Conservation (phyloP, 2,888 invertebrate genomes). For the Hermodice carunculata region DNA sequence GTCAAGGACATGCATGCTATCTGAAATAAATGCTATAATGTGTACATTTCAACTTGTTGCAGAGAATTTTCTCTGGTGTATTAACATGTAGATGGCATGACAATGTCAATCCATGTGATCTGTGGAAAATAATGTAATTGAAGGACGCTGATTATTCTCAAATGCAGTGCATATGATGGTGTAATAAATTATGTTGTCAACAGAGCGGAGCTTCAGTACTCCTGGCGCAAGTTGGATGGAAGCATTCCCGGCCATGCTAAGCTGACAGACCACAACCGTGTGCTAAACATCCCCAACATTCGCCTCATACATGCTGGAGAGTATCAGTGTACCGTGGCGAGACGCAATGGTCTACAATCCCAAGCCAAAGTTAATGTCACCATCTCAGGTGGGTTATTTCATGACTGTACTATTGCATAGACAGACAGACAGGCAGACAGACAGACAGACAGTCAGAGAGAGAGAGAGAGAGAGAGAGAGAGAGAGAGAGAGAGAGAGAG, state of each 20-base stretch:
- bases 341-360: constrained; percentile 74
- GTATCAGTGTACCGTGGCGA: constrained; percentile 85
- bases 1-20: no score
- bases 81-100: no score
- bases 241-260: constrained; percentile 81
- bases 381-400: constrained; percentile 30
- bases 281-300: constrained; percentile 87
- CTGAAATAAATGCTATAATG: background rate
- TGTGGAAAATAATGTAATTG: no score
- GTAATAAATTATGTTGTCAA: constrained; percentile 19
- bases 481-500: no score
- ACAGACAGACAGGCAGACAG: no score
- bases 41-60: background rate
- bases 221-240: constrained; percentile 45
- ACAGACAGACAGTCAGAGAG: no score
- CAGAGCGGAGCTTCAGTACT: constrained; percentile 48
- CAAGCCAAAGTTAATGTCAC: no score
- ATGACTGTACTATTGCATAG: no score
- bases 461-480: no score
- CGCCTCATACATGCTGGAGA: constrained; percentile 94
- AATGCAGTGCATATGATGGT: no score
- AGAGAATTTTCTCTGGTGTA: background rate
- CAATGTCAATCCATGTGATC: no score
- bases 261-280: constrained; percentile 84
- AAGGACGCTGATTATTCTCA: constrained; percentile 6